phyloP scores from a whole-genome alignment of 2,113 vertebrate species.

The Dendrocopos noguchii region DNA sequence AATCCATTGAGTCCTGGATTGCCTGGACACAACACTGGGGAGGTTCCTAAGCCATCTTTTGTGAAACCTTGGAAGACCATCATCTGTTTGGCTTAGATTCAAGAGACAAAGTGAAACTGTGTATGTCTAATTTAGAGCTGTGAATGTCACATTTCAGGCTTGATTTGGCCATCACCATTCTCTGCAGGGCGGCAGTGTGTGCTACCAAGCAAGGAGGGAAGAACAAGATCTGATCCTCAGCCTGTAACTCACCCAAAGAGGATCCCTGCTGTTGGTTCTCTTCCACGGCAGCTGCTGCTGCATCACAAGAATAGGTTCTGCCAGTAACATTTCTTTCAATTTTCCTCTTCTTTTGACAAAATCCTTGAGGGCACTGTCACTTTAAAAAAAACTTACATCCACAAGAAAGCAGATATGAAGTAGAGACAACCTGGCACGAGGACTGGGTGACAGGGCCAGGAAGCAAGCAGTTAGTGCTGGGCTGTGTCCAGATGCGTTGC shows the following conservation, averaged over 20 bases:
- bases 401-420: not conserved
- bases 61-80: not conserved
- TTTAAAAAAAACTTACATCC: not conserved
- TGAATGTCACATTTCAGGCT: constrained; percentile 47
- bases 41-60: not conserved
- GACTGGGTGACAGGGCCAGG: not conserved
- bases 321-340: constrained; percentile 22
- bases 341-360: constrained; percentile 16
- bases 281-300: constrained; percentile 38
- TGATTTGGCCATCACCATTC: constrained; percentile 41
- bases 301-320: constrained; percentile 13
- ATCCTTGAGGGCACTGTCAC: not conserved
- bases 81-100: not conserved
- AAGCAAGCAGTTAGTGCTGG: not conserved
- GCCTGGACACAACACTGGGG: not conserved
- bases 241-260: constrained; percentile 29
- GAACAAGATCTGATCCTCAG: constrained; percentile 6
- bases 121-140: constrained; percentile 5
- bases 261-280: constrained; percentile 34
- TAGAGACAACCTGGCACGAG: not conserved
- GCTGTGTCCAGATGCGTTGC: not conserved
- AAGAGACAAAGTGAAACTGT: not conserved
- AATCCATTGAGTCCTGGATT: not conserved
- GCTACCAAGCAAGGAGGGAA: constrained; percentile 18
- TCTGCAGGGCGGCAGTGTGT: constrained; percentile 1